Base-by-base conservation (phyloP, 2,888 invertebrate genomes). In the Heteropelma amictum region DNA sequence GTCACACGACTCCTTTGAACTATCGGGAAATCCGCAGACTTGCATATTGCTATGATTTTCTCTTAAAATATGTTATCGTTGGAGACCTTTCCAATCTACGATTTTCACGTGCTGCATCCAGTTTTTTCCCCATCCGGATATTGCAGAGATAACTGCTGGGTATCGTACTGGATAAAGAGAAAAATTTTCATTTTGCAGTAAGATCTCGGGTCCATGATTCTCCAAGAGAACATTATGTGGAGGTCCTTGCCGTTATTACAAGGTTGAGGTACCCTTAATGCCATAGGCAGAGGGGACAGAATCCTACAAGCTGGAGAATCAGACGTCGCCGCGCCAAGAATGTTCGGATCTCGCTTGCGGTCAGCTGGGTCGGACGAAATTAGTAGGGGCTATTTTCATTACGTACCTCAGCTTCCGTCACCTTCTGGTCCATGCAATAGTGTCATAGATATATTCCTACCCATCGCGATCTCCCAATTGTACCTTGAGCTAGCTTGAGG, bases 301-400 rank as follows among this genome's bases (percentile, higher is more conserved):
- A 10, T 71, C 51, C 60, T 68, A 23, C 30, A 45, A 54, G 77
- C 65, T 71, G 76, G 77, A 79, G 49, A 73, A 56, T 63, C 58
- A 63, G 73, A 64, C 69, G 45, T 60, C 19, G 64, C 53, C 40
- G 23, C 38, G 58, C 47, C 53, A 35, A 74, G 38, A 64, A 79
- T 80, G 63, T 63, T 51, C 45, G 64, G 64, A 45, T 61, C 53
- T 53, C 47, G 73, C 45, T 79, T 80, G 81, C 80, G 83, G 84
- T 85, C 85, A 82, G 81, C 28, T 45, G 83, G 84, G 84, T 82
- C 82, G 82, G 69, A 78, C 63, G 75, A 82, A 86, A 86, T 86
- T 85, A 85, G 85, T 77, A 83, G 81, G 81, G 82, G 78, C 82
- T 80, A 85, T 86, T 86, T 86, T 85, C 86, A 86, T 86, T 86